Conservation (phyloP, 2,888 invertebrate genomes). For the Pammene aurita region DNA sequence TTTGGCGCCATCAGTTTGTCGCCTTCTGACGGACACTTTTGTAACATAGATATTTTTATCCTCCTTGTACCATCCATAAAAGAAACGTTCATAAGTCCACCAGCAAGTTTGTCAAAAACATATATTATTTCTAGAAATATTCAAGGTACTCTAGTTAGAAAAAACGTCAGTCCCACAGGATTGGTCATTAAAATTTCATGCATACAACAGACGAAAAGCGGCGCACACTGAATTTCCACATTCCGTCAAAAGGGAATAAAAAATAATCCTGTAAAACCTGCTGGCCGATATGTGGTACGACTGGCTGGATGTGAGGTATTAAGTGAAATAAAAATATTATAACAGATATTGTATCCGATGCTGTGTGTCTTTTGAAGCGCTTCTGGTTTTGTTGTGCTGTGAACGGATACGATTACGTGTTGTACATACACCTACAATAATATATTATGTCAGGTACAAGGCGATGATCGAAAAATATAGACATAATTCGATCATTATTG, state of each 20-base stretch:
- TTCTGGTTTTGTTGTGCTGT: not conserved
- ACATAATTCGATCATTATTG: no score
- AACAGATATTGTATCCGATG: constrained; percentile 10
- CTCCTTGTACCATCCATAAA: no score
- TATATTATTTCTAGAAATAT: constrained; percentile 19
- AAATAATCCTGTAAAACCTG: constrained; percentile 41
- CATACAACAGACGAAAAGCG: constrained; percentile 43
- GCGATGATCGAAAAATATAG: no score
- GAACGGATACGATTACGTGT: not conserved
- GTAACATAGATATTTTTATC: no score
- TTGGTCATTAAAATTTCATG: constrained; percentile 43
- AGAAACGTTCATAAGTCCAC: no score
- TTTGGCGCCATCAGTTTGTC: no score
- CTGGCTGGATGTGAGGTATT: constrained; percentile 13
- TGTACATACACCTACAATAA: not conserved
- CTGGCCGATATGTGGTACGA: constrained; percentile 33
- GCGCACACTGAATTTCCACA: constrained; percentile 38
- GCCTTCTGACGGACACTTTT: no score
- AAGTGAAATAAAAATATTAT: constrained; percentile 18
- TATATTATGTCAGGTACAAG: no score
- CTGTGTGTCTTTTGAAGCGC: not conserved
- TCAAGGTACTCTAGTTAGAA: constrained; percentile 35
- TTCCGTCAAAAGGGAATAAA: constrained; percentile 41
- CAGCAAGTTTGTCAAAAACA: not conserved
- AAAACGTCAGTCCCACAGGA: constrained; percentile 34